Evolutionary conservation across 2,797 vertebrate species (phyloP).

Genomic region (Neopelma chrysocephalum): DNA sequence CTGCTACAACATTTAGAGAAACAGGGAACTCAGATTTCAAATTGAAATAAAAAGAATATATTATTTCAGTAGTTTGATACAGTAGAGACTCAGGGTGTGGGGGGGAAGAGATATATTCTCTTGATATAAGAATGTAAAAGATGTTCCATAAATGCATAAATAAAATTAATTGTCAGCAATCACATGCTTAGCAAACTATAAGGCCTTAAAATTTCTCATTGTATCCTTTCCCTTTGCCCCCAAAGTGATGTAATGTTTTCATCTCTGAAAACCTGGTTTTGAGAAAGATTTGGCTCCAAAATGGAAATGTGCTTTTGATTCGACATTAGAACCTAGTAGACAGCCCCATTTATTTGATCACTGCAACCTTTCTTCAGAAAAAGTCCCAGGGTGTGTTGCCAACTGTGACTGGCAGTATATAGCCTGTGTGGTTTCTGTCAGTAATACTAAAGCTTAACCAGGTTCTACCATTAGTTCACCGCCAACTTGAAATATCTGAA

Average conservation of each 20-base stretch:
- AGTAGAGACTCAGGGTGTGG: not conserved
- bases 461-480: not conserved
- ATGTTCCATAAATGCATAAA: not conserved
- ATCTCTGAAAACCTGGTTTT: constrained; percentile 26
- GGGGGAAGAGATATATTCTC: not conserved
- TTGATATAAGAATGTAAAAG: not conserved
- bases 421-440: not conserved
- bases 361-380: not conserved
- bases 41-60: not conserved
- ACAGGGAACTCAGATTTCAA: not conserved
- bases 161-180: not conserved
- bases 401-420: not conserved
- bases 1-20: not conserved
- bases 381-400: not conserved
- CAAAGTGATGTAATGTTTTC: constrained; percentile 43
- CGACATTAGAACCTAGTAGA: not conserved
- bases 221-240: not conserved
- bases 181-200: not conserved
- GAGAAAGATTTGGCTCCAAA: not conserved
- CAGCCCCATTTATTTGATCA: not conserved
- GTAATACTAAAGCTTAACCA: not conserved
- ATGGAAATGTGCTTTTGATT: constrained; percentile 53
- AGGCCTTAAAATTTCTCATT: not conserved
- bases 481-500: not conserved
- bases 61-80: not conserved